Percentiles rank a stretch among this genome's conserved stretches.
Evolutionary conservation across 2,797 vertebrate genomes (phyloP).

Genomic region (Philypnodon macrostomus): DNA sequence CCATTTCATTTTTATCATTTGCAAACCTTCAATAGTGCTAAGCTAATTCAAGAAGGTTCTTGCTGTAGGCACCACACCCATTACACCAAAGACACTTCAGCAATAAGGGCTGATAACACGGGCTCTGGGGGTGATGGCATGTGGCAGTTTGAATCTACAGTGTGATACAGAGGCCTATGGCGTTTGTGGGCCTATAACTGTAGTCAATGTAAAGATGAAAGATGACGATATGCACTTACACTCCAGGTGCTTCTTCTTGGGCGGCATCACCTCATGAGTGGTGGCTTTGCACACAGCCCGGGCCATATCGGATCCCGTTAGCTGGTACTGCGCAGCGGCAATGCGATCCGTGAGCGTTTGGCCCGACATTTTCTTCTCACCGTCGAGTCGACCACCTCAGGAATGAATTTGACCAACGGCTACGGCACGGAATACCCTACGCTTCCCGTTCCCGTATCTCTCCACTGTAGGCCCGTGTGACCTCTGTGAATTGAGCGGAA

Average conservation of each 20-base stretch:
- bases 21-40: too few species aligned
- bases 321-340: slow-evolving; percentile 98
- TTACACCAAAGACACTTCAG: slow-evolving; percentile 22
- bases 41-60: too few species aligned
- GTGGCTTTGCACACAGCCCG: slow-evolving; percentile 99
- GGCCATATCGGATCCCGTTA: slow-evolving; percentile 97
- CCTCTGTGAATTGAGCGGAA: slow-evolving; percentile 58
- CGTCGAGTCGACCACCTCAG: slow-evolving; percentile 56
- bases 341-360: slow-evolving; percentile 99
- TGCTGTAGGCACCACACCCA: slow-evolving; percentile 57
- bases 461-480: slow-evolving; percentile 57
- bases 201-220: slow-evolving; percentile 1
- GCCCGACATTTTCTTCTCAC: slow-evolving; percentile 97
- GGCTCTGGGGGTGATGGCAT: slow-evolving; percentile 11
- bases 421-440: slow-evolving; percentile 21
- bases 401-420: slow-evolving; percentile 46
- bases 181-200: neutral
- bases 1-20: too few species aligned
- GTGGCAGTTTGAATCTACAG: slow-evolving; percentile 15
- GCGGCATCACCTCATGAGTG: slow-evolving; percentile 99
- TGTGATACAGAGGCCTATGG: slow-evolving; percentile 3
- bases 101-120: slow-evolving; percentile 1
- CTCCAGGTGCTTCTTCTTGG: slow-evolving; percentile 99
- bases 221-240: slow-evolving; percentile 85
- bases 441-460: slow-evolving; percentile 31